A percentile compares a stretch with the other conserved stretches of the same genome.
phyloP scores from a whole-genome alignment of 2,797 vertebrate species.

The Falco peregrinus region DNA sequence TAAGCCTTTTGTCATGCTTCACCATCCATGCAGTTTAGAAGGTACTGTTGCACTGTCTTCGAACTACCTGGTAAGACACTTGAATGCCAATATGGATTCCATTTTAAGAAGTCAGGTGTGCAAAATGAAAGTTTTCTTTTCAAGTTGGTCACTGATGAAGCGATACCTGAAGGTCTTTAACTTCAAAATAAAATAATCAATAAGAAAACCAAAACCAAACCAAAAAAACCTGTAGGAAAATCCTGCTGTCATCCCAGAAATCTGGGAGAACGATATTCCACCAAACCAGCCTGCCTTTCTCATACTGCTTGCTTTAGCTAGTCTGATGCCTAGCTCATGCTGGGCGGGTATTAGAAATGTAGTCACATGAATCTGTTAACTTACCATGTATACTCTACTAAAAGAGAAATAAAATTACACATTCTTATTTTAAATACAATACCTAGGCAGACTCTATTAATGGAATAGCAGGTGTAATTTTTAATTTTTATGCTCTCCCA shows the following conservation, averaged over 20 bases:
- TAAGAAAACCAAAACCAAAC: not conserved
- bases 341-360: not conserved
- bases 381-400: not conserved
- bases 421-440: not conserved
- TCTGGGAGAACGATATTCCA: not conserved
- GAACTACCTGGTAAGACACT: not conserved
- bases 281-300: not conserved
- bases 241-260: not conserved
- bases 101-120: not conserved
- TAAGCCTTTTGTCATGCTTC: not conserved
- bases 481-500: not conserved
- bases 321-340: not conserved
- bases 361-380: not conserved
- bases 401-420: not conserved
- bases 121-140: not conserved
- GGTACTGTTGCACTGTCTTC: accelerated
- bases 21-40: not conserved
- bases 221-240: not conserved
- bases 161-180: not conserved
- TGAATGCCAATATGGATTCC: not conserved
- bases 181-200: not conserved
- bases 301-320: not conserved
- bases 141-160: not conserved
- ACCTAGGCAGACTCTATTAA: not conserved
- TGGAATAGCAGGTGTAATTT: not conserved